These are phyloP conservation scores for Tribolium freemani DNA, from an alignment of 2,888 invertebrate genomes.

Conservation along the genomic window DNA sequence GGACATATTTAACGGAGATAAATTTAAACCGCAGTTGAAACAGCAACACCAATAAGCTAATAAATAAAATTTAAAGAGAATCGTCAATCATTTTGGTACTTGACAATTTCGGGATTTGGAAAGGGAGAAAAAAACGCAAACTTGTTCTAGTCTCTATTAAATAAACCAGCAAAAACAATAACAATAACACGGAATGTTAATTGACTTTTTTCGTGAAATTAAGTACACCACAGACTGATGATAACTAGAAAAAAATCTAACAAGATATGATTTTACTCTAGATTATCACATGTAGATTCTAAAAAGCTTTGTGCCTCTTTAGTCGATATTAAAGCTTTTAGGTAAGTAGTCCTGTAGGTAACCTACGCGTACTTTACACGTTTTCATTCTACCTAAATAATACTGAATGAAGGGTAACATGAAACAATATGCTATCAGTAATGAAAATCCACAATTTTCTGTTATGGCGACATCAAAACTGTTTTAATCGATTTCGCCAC, in stretches of 20 bases:
- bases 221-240: slow-evolving; percentile 15
- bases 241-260: slow-evolving; percentile 10
- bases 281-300: slow-evolving; percentile 35
- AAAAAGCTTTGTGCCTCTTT: slow-evolving; percentile 38
- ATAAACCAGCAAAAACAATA: slow-evolving; percentile 33
- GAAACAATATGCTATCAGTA: slow-evolving; percentile 13
- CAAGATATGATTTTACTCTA: slow-evolving; percentile 20
- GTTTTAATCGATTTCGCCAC: not conserved
- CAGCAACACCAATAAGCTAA: too few species aligned
- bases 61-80: too few species aligned
- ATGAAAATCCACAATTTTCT: slow-evolving; percentile 1
- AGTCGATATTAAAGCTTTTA: slow-evolving; percentile 37
- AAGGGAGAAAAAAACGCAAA: slow-evolving; percentile 2
- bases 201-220: slow-evolving; percentile 35
- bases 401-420: slow-evolving; percentile 28
- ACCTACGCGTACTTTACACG: slow-evolving; percentile 10
- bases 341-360: slow-evolving; percentile 18
- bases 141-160: slow-evolving; percentile 12
- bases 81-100: too few species aligned
- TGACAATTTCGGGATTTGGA: too few species aligned
- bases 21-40: too few species aligned
- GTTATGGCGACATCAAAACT: slow-evolving; percentile 8
- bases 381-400: slow-evolving; percentile 16
- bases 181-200: slow-evolving; percentile 34
- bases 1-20: too few species aligned